These are phyloP conservation scores for Caenorhabditis japonica DNA, from an alignment of 2,888 invertebrate species.

Conservation along the genomic window DNA sequence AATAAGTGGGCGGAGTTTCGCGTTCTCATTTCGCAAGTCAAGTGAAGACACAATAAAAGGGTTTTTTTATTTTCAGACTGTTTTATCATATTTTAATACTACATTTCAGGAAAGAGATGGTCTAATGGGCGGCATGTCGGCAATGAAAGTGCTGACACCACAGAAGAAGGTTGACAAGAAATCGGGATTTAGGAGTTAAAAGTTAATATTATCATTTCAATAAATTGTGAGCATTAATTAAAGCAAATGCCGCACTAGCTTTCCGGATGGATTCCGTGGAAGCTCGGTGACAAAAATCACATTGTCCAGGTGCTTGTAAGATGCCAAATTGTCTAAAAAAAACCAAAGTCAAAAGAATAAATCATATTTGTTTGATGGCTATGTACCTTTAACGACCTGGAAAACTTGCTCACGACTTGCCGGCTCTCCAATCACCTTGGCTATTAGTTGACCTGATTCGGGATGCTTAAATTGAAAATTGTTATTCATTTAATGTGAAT, in stretches of 20 bases:
- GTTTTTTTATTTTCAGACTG: no score
- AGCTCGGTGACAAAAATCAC: slow-evolving; percentile 49
- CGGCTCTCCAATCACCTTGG: slow-evolving; percentile 51
- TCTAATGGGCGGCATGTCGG: no score
- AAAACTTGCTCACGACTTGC: slow-evolving; percentile 36
- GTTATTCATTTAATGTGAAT: no score
- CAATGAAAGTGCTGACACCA: no score
- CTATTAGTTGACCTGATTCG: slow-evolving; percentile 8
- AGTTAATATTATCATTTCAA: no score
- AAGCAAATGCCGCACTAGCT: slow-evolving; percentile 43
- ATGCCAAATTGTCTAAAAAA: slow-evolving; percentile 58
- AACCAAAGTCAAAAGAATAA: not conserved
- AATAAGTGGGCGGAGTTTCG: no score
- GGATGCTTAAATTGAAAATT: slow-evolving; percentile 1
- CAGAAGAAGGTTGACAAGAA: no score
- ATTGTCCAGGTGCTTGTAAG: slow-evolving; percentile 59
- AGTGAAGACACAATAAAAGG: no score
- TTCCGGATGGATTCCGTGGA: slow-evolving; percentile 61
- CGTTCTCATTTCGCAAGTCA: no score
- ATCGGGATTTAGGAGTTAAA: no score
- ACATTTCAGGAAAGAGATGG: no score
- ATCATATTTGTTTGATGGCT: not conserved
- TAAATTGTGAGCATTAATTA: not conserved
- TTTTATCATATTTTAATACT: no score
- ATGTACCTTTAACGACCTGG: slow-evolving; percentile 43